Base-by-base conservation (phyloP, 2,888 invertebrate genomes). In the Nomada hirtipes region DNA sequence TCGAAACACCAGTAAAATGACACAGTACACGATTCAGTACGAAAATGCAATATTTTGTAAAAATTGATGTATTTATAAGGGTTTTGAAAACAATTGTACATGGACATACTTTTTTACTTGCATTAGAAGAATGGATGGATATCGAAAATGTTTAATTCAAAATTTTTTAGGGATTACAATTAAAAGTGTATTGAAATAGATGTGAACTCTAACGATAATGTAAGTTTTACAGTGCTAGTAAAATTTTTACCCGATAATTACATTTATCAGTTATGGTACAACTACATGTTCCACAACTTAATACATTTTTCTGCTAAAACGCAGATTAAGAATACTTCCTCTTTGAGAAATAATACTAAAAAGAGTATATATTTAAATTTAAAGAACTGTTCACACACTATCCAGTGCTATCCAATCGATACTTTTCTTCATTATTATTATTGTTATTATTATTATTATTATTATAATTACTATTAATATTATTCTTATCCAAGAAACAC, bases 41-140 rank as follows among this genome's bases (percentile, higher is more conserved):
- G 55, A 68, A 75, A 81, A 76, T 76, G 84, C 86, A 82, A 87
- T 88, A 82, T 88, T 88, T 86, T 87, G 72, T 87, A 88, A 76
- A 80, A 87, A 67, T 64, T 69, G 67, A 81, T 82, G 59, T 86
- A 81, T 79, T 77, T 81, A 64, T 78, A 79, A 65, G 65, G 60
- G 63, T 76, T 80, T 88, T 76, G 59, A 74, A 78, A 67, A 67
- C 53, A 55, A 76, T 78, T 77, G 67, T 81, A 79, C 64, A 82
- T 77, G 61, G n/a, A 76, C 73, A 86, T 79, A 80, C 64, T 88
- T 87, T 87, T 87, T 59, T 88, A 86, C 76, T 82, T 79, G 64
- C 78, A 61, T 76, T 63, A 75, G 57, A 76, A 68, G 55, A 74
- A 69, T 67, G 68, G n/a, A 65, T 63, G 61, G n/a, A 63, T 69